phyloP scores from a whole-genome alignment of 2,797 vertebrate genomes.

The Centropyge bicolor region DNA sequence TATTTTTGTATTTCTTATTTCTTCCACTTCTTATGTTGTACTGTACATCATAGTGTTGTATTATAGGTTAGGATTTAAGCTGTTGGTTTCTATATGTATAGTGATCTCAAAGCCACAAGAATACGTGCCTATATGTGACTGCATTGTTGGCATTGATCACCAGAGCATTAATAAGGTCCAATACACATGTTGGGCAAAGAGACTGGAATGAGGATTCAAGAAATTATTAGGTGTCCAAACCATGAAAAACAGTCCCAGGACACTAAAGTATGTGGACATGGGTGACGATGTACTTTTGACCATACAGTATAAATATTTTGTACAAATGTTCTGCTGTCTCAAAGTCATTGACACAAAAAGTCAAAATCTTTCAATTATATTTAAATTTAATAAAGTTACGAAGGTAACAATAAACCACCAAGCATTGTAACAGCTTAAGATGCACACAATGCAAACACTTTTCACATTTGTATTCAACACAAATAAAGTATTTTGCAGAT shows the following conservation, averaged over 20 bases:
- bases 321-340: background rate
- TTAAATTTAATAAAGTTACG: slow-evolving; percentile 12
- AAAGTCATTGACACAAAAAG: background rate
- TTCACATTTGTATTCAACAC: slow-evolving; percentile 43
- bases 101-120: too few relatives aligned
- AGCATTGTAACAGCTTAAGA: background rate
- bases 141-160: too few relatives aligned
- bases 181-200: too few relatives aligned
- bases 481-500: slow-evolving; percentile 26
- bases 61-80: too few relatives aligned
- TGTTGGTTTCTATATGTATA: too few relatives aligned
- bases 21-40: too few relatives aligned
- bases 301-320: background rate
- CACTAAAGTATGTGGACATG: background rate
- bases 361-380: background rate
- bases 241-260: background rate
- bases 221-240: background rate
- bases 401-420: background rate
- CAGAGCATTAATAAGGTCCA: too few relatives aligned
- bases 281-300: background rate
- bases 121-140: too few relatives aligned
- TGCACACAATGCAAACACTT: slow-evolving; percentile 26
- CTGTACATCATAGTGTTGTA: too few relatives aligned
- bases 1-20: too few relatives aligned
- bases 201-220: background rate